Evolutionary conservation across 2,888 invertebrate species (phyloP).

Genomic region (Lepas anatifera): DNA sequence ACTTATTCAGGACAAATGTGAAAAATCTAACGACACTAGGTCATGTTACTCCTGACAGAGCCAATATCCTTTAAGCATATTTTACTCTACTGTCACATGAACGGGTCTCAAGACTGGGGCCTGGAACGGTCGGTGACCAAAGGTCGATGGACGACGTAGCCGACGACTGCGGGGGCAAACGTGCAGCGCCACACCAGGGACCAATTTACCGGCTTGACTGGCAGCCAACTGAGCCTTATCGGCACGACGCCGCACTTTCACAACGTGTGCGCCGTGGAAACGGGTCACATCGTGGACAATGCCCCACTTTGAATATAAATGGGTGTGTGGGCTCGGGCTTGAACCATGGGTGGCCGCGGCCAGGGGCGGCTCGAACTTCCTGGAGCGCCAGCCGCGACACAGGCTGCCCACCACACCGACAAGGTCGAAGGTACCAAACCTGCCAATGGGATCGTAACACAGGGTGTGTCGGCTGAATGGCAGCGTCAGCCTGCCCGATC

Average conservation of each 20-base stretch:
- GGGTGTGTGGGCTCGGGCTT: neutral
- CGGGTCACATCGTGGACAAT: neutral
- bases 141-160: neutral
- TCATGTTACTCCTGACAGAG: neutral
- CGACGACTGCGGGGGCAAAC: neutral
- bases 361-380: neutral
- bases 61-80: no score
- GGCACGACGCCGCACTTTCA: neutral
- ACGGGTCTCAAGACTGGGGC: no score
- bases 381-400: no score
- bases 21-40: neutral
- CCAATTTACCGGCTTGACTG: neutral
- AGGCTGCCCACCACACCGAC: no score
- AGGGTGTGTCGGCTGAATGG: no score
- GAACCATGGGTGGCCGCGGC: neutral
- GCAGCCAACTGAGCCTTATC: neutral
- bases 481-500: no score
- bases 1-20: no score
- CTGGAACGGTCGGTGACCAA: no score
- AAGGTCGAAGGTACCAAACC: no score
- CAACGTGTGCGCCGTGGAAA: neutral
- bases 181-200: neutral
- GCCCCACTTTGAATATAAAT: slow-evolving; percentile 8
- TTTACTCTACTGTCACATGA: no score
- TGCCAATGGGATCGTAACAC: no score